Evolutionary conservation across 2,888 invertebrate species (phyloP).

Genomic region (Seira sanloemensis): DNA sequence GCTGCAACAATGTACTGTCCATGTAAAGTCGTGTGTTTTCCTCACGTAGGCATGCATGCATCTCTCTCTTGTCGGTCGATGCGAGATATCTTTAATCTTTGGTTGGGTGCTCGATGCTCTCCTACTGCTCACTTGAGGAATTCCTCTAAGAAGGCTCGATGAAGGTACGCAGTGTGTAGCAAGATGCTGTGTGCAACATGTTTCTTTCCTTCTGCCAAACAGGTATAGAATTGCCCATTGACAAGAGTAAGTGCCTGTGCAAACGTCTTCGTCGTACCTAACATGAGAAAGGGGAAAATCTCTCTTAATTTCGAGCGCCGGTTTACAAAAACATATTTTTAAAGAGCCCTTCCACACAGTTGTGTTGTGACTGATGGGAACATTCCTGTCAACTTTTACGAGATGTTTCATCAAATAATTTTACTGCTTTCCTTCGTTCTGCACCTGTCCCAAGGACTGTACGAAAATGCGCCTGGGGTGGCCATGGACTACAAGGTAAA

Average conservation of each 20-base stretch:
- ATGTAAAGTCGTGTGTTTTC: neutral
- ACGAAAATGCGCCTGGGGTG: constrained; percentile 72
- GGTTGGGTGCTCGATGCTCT: neutral
- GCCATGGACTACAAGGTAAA: constrained; percentile 86
- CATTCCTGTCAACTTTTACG: constrained; percentile 9
- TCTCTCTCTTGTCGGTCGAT: neutral
- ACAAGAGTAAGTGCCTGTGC: neutral
- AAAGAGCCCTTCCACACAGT: constrained; percentile 7
- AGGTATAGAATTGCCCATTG: neutral
- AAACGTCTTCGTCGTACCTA: neutral
- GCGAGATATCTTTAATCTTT: neutral
- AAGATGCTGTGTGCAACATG: neutral
- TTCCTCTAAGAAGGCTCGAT: neutral
- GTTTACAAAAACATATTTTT: constrained; percentile 44
- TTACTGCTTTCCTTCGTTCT: constrained; percentile 41
- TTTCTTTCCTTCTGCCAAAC: neutral
- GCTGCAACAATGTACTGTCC: neutral
- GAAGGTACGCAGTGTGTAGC: neutral
- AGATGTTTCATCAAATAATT: constrained; percentile 45
- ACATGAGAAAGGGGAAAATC: constrained; percentile 6
- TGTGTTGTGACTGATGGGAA: constrained; percentile 42
- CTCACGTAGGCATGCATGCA: neutral
- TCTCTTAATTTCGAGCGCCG: constrained; percentile 30
- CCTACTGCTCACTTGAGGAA: too few species aligned
- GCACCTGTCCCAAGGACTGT: constrained; percentile 51